Conservation (phyloP, 2,888 invertebrate genomes). For the Hesperia comma region DNA sequence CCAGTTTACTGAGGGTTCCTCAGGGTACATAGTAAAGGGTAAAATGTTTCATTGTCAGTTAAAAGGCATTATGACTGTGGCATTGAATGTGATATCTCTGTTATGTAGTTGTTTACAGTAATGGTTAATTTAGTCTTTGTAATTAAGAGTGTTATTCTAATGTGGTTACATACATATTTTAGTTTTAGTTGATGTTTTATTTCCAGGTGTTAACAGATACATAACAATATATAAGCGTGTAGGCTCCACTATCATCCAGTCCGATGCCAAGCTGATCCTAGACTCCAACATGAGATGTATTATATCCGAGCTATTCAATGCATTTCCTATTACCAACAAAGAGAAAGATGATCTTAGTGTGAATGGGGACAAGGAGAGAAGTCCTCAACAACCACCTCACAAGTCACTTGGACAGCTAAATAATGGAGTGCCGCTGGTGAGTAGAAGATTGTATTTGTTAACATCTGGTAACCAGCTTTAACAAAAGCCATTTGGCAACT, state of each 20-base stretch:
- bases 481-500: no score
- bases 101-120: no score
- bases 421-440: constrained; percentile 86
- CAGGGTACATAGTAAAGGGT: no score
- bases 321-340: constrained; percentile 86
- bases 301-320: constrained; percentile 85
- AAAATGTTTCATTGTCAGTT: no score
- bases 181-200: neutral
- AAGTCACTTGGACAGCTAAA: constrained; percentile 86
- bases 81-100: no score
- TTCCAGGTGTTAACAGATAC: constrained; percentile 86
- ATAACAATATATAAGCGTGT: constrained; percentile 88
- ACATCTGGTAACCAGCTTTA: no score
- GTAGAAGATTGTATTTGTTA: neutral
- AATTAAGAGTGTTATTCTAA: no score
- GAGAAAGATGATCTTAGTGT: constrained; percentile 89
- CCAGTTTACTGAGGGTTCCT: no score
- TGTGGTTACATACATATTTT: no score
- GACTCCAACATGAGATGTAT: constrained; percentile 86
- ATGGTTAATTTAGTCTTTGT: no score
- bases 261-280: constrained; percentile 86
- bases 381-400: constrained; percentile 82
- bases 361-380: constrained; percentile 86
- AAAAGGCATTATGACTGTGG: no score
- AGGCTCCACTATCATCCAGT: constrained; percentile 87